Evolutionary conservation across 2,797 vertebrate genomes (phyloP).

Genomic region (Oryzias dopingdopingensis): DNA sequence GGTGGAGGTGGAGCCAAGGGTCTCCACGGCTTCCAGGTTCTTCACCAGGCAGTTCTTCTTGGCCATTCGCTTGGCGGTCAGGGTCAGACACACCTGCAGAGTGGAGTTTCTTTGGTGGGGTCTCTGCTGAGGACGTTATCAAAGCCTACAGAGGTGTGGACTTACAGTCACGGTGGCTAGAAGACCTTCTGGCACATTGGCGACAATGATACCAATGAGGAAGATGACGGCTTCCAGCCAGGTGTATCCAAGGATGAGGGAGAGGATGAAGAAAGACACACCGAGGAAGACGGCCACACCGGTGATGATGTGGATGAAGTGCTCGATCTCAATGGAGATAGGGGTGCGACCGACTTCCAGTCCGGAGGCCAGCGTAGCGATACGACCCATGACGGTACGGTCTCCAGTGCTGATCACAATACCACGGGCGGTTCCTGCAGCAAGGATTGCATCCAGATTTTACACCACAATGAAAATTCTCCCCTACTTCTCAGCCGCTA

Average conservation of each 20-base stretch:
- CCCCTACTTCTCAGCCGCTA: not conserved
- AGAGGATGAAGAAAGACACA: constrained; percentile 90
- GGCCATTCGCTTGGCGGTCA: constrained; percentile 97
- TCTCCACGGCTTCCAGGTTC: constrained; percentile 95
- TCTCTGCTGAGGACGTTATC: too few relatives aligned
- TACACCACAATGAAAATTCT: not conserved
- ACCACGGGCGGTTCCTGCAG: constrained; percentile 89
- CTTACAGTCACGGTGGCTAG: constrained; percentile 95
- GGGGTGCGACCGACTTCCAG: constrained; percentile 93
- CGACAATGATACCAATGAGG: constrained; percentile 88
- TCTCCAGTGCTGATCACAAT: constrained; percentile 93
- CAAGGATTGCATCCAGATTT: fast-evolving
- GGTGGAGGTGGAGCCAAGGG: constrained; percentile 91
- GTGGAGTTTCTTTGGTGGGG: not conserved
- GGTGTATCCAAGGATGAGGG: constrained; percentile 90
- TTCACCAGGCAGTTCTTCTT: constrained; percentile 97
- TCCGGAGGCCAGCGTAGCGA: constrained; percentile 92
- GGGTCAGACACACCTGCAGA: constrained; percentile 89
- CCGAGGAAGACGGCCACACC: constrained; percentile 95
- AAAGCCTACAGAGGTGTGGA: not conserved
- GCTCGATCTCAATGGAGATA: constrained; percentile 86
- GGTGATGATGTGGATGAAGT: constrained; percentile 80
- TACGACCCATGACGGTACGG: constrained; percentile 95
- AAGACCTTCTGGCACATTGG: constrained; percentile 94
- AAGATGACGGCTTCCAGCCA: constrained; percentile 83